A percentile compares a stretch with the other conserved stretches of the same genome.
Evolutionary conservation across 2,113 vertebrate genomes (phyloP).

Genomic region (Theristicus caerulescens): DNA sequence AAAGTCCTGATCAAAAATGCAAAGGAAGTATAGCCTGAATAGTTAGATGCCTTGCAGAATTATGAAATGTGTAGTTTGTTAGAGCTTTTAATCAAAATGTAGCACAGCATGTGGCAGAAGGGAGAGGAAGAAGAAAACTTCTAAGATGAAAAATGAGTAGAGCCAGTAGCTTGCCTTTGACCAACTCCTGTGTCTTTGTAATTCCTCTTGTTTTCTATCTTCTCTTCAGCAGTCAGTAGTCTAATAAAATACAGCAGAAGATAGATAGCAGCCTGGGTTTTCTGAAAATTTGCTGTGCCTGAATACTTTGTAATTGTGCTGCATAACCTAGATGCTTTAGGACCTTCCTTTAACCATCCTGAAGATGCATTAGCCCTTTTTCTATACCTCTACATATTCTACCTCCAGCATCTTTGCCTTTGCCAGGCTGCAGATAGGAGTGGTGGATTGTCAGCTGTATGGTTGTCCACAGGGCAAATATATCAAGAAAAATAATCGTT

Average conservation of each 20-base stretch:
- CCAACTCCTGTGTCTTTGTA: neutral
- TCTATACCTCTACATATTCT: neutral
- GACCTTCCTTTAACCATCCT: neutral
- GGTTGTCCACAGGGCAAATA: neutral
- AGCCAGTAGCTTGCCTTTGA: neutral
- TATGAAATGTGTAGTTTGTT: neutral
- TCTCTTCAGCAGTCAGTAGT: neutral
- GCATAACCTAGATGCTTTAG: neutral
- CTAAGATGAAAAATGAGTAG: constrained; percentile 1
- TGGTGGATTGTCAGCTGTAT: neutral
- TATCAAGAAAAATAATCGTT: neutral
- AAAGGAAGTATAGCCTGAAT: neutral
- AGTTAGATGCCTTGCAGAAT: constrained; percentile 3
- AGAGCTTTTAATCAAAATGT: constrained; percentile 34
- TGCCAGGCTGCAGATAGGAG: neutral
- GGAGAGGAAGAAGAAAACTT: neutral
- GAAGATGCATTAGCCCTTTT: neutral
- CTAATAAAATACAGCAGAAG: neutral
- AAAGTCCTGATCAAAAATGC: constrained; percentile 32
- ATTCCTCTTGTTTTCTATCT: neutral
- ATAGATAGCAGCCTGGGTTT: neutral
- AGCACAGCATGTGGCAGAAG: neutral
- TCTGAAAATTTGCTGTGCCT: neutral
- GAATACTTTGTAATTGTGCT: neutral
- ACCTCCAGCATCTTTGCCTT: neutral